Base-by-base conservation (phyloP, 1,140 invertebrate species). In the Ostrea denselamellosa region DNA sequence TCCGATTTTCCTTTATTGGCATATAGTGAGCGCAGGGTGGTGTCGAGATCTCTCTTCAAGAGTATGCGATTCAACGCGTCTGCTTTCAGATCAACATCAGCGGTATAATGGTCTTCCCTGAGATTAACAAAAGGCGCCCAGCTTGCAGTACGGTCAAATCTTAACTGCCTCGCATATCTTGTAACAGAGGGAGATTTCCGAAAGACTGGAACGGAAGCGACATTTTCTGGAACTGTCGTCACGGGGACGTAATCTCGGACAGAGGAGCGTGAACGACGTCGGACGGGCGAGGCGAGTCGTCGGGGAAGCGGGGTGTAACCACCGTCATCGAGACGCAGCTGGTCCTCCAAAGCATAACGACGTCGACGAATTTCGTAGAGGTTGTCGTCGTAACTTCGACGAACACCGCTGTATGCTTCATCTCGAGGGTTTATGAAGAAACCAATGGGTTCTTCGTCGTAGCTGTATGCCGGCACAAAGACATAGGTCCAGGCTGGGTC, bases 81-180 rank as follows among this genome's bases (percentile, higher is more conserved):
- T 34, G 68, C 14, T 77, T 77, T 77, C 28, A 77, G 25, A 17
- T 77, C 68, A 77, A 77, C 22, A 34, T 77, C 28, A 3, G 28
- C 68, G 4, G 68, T 14, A 77, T 28, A 77, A 28, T 77, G 22
- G 28, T 77, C 68, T 12, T 77, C 68, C 28, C 28, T 77, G 14
- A 25, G 25, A 77, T 25, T 34, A 28, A 25, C 25, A 34, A 77
- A 77, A 10, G 68, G 68, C 12, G 28, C 68, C 68, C 68, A 77
- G 25, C 68, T 77, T 10, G 68, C 9, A 14, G 25, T 77, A 25
- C 68, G 25, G 25, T 77, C 68, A 77, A 77, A 77, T 25, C 68
- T 77, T 77, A 77, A 34, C 68, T 77, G 68, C 28, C 68, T 77
- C 8, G 68, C 68, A 17, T 77, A 77, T 77, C 28, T 77, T 28